Percentiles rank a stretch among this genome's conserved stretches.
phyloP scores from a whole-genome alignment of 2,888 invertebrate species.

The Habrosyne pyritoides region DNA sequence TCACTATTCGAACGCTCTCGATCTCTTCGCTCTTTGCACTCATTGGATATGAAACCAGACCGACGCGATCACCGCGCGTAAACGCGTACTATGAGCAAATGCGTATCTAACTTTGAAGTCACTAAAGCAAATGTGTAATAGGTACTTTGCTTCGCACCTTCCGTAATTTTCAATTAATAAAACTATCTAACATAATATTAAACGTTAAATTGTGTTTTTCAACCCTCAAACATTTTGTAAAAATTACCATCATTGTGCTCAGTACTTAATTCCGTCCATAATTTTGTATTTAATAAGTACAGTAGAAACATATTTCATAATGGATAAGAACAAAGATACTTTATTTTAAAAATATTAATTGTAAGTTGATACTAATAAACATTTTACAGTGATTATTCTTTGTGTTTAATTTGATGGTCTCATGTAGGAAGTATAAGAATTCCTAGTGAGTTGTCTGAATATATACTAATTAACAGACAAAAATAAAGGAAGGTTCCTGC shows the following conservation, averaged over 20 bases:
- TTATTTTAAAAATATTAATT: slow-evolving; percentile 54
- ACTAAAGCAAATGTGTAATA: slow-evolving; percentile 7
- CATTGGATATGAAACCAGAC: slow-evolving; percentile 82
- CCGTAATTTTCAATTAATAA: slow-evolving; percentile 13
- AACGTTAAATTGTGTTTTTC: slow-evolving; percentile 1
- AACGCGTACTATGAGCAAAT: slow-evolving; percentile 21
- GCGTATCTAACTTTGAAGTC: slow-evolving; percentile 2
- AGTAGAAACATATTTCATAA: not conserved
- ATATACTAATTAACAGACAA: not conserved
- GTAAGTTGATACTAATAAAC: slow-evolving; percentile 75
- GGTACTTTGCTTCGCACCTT: slow-evolving; percentile 13
- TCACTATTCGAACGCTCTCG: slow-evolving; percentile 94
- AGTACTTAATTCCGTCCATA: slow-evolving; percentile 51
- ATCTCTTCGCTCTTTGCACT: slow-evolving; percentile 87
- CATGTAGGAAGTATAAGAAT: too few species aligned
- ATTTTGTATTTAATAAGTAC: not conserved
- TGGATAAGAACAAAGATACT: slow-evolving; percentile 23
- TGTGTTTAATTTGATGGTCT: slow-evolving; percentile 33
- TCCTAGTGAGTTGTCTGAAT: too few species aligned
- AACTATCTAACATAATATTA: slow-evolving; percentile 23
- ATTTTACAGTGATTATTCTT: slow-evolving; percentile 59
- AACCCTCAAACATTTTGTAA: slow-evolving; percentile 17
- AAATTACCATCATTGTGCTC: slow-evolving; percentile 64
- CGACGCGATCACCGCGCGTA: slow-evolving; percentile 71
- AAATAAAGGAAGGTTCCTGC: not conserved